A percentile compares a stretch with the other conserved stretches of the same genome.
phyloP scores from a whole-genome alignment of 2,888 invertebrate species.

The Diarsia dahlii region DNA sequence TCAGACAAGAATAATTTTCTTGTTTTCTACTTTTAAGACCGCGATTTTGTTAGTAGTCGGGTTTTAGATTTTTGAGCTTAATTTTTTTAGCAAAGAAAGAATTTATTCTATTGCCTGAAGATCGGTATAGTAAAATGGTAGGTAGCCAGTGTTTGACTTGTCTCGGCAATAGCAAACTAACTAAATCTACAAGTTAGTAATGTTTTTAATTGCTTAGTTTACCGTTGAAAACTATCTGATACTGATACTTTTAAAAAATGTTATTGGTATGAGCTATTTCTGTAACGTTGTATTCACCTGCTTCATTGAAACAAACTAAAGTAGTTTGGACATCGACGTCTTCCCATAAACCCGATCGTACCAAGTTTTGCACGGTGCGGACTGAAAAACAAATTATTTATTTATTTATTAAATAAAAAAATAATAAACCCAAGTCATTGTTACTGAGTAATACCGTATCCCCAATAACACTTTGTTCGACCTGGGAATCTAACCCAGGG shows the following conservation, averaged over 20 bases:
- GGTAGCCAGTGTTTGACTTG: not conserved
- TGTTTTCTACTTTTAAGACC: no score
- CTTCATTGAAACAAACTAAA: slow-evolving; percentile 73
- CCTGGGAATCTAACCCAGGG: not conserved
- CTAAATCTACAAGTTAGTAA: no score
- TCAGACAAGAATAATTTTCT: no score
- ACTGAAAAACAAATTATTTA: slow-evolving; percentile 68
- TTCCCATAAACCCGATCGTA: slow-evolving; percentile 74
- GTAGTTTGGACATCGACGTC: slow-evolving; percentile 79
- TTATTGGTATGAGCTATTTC: not conserved
- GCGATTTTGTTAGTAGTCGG: no score
- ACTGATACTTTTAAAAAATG: no score
- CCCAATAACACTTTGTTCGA: not conserved
- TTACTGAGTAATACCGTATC: not conserved
- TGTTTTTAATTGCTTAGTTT: no score
- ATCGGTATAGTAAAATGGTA: not conserved
- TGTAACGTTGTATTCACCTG: slow-evolving; percentile 66
- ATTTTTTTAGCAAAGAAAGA: not conserved
- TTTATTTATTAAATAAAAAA: not conserved
- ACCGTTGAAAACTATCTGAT: no score
- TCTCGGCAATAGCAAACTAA: not conserved
- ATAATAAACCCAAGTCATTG: not conserved
- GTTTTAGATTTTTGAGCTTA: no score
- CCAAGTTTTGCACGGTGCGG: slow-evolving; percentile 71
- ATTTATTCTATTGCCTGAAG: no score